Conservation (phyloP, 1,140 invertebrate genomes). For the Lutraria rhynchaena region DNA sequence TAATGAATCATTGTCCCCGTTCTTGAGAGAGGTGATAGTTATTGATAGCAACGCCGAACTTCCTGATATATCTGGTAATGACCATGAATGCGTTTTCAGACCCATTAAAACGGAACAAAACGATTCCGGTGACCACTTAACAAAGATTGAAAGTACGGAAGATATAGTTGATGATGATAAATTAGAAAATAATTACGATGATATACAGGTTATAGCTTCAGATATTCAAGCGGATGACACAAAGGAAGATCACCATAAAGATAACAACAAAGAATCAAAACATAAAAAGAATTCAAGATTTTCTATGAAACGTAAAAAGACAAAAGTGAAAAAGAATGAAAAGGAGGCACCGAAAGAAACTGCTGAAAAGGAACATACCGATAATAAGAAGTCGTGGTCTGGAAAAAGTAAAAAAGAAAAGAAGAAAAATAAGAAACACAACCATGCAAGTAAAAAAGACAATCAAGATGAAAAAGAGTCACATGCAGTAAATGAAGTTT, state of each 20-base stretch:
- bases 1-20: not conserved
- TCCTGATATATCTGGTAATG: not conserved
- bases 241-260: no score
- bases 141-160: no score
- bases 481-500: not conserved
- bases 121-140: not conserved
- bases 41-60: not conserved
- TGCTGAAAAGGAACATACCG: slow-evolving; percentile 4
- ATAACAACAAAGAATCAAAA: not conserved
- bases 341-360: not conserved
- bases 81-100: slow-evolving; percentile 15
- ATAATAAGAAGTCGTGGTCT: not conserved
- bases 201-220: not conserved
- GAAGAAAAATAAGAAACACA: slow-evolving; percentile 26
- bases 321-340: not conserved
- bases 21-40: slow-evolving; percentile 16
- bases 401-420: slow-evolving; percentile 38
- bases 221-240: not conserved
- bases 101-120: slow-evolving; percentile 5
- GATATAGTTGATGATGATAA: no score
- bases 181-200: not conserved
- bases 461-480: slow-evolving; percentile 24
- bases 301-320: not conserved
- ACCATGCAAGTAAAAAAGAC: not conserved
- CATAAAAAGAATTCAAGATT: not conserved